A percentile compares a stretch with the other conserved stretches of the same genome.
Evolutionary conservation across 2,888 invertebrate genomes (phyloP).

Genomic region (Ophraella communa): DNA sequence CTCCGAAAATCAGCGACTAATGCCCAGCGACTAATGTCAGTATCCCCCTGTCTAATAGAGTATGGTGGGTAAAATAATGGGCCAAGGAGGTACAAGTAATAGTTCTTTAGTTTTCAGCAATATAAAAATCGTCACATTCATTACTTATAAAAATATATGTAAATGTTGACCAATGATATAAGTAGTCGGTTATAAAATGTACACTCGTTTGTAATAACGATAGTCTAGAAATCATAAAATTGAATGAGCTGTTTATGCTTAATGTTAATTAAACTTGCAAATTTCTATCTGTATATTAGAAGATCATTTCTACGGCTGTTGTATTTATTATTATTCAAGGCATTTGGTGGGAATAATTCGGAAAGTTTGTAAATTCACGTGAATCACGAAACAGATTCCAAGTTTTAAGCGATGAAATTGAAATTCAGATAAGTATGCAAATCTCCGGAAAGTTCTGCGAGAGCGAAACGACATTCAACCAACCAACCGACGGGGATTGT

Average conservation of each 20-base stretch:
- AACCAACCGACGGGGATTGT: constrained; percentile 44
- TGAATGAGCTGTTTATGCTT: neutral
- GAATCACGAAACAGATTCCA: constrained; percentile 16
- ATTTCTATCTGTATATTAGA: neutral
- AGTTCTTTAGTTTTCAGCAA: no score
- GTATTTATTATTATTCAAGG: constrained; percentile 4
- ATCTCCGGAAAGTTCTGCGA: constrained; percentile 51
- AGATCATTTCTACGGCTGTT: neutral
- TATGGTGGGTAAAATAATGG: no score
- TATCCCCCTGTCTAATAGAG: no score
- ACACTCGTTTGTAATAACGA: no score
- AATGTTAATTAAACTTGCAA: neutral
- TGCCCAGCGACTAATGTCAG: no score
- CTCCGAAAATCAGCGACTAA: no score
- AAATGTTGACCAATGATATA: no score
- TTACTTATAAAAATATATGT: no score
- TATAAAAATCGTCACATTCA: no score
- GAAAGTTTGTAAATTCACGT: constrained; percentile 21
- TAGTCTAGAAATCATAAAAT: neutral
- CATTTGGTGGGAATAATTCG: constrained; percentile 6
- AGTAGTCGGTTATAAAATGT: no score
- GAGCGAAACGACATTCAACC: constrained; percentile 31
- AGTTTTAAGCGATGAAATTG: constrained; percentile 48
- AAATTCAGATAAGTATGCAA: constrained; percentile 56
- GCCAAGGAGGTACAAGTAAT: no score